A percentile compares a stretch with the other conserved stretches of the same genome.
Evolutionary conservation across 1,140 invertebrate genomes (phyloP).

Genomic region (Dysdera silvatica): DNA sequence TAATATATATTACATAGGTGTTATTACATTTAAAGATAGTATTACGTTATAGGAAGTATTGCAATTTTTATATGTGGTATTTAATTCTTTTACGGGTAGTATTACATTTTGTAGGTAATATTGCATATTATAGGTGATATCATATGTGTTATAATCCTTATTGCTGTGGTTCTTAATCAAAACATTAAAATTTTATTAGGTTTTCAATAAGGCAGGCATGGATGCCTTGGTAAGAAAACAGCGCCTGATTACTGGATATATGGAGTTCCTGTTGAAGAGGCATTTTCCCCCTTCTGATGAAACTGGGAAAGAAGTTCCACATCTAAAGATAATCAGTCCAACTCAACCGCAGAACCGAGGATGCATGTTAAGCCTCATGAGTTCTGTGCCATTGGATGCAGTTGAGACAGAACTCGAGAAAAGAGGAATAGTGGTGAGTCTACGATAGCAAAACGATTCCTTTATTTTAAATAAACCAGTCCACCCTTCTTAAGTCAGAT

Average conservation of each 20-base stretch:
- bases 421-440: conserved; percentile 51
- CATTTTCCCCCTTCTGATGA: conserved; percentile 12
- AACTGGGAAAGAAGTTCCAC: conserved; percentile 3
- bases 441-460: background rate
- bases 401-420: conserved; percentile 48
- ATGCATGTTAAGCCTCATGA: conserved; percentile 50
- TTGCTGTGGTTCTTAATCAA: no score
- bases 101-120: no score
- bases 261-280: conserved; percentile 47
- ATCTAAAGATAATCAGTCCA: conserved; percentile 50
- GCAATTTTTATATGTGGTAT: background rate
- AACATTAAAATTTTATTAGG: conserved; percentile 41
- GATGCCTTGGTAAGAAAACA: conserved; percentile 48
- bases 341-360: conserved; percentile 49
- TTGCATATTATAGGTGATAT: no score
- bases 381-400: conserved; percentile 41
- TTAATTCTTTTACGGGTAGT: conserved; percentile 11
- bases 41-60: background rate
- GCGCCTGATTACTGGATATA: conserved; percentile 51
- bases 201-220: conserved; percentile 50
- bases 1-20: background rate
- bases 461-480: conserved; percentile 1
- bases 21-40: background rate
- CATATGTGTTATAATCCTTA: no score
- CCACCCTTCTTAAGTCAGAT: background rate